phyloP scores from a whole-genome alignment of 2,888 invertebrate species.

The Willowsia nigromaculata region DNA sequence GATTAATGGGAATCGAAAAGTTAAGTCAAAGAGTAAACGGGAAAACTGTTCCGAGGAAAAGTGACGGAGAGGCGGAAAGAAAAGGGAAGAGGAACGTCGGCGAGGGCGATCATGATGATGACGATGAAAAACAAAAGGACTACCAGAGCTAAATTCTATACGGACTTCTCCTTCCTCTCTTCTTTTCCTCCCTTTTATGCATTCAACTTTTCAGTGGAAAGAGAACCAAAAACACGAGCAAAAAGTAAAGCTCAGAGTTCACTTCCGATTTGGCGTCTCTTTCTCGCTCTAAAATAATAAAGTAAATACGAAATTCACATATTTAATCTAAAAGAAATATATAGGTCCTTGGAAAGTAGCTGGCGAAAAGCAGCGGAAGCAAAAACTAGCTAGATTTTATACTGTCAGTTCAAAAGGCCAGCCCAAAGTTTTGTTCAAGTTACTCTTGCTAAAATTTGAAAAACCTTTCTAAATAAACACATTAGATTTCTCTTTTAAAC shows the following conservation, averaged over 20 bases:
- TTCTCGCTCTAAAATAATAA: constrained; percentile 12
- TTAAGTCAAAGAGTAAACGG: constrained; percentile 62
- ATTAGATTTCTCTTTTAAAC: no score
- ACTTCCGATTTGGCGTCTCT: constrained; percentile 31
- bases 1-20: constrained; percentile 67
- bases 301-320: neutral
- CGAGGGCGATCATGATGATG: neutral
- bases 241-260: constrained; percentile 32
- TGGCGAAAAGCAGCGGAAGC: neutral
- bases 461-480: no score
- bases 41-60: constrained; percentile 11
- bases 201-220: neutral
- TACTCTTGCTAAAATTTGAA: no score
- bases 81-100: neutral
- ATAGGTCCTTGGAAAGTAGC: neutral
- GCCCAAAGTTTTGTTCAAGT: no score
- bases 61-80: constrained; percentile 18
- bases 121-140: constrained; percentile 12
- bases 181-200: neutral
- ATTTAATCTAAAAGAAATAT: neutral
- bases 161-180: neutral
- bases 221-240: neutral
- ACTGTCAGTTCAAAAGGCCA: no score
- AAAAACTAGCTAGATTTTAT: neutral
- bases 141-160: constrained; percentile 13